Conservation (phyloP, 2,113 vertebrate genomes). For the Centropus bengalensis region DNA sequence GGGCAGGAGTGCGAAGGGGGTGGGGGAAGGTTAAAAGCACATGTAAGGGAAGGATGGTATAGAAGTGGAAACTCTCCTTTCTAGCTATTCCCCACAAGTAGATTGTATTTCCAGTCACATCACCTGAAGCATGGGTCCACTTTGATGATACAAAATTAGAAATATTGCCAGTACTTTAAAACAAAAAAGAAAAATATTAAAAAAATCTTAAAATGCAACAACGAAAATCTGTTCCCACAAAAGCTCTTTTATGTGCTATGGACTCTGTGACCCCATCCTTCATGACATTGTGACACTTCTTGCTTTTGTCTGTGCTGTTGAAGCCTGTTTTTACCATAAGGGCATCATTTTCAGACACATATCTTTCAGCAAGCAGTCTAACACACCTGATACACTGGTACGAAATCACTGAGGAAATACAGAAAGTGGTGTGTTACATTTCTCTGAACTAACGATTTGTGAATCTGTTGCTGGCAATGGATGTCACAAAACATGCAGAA, state of each 20-base stretch:
- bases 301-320: background rate
- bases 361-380: background rate
- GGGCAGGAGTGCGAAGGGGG: too few relatives aligned
- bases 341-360: background rate
- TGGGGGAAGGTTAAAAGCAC: background rate
- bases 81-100: background rate
- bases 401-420: constrained; percentile 9
- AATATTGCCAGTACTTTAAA: constrained; percentile 2
- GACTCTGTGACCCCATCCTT: background rate
- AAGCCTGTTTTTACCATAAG: background rate
- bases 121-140: background rate
- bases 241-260: background rate
- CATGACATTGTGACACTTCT: background rate
- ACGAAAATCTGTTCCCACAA: background rate
- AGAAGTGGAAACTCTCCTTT: background rate
- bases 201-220: background rate
- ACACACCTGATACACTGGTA: constrained; percentile 40
- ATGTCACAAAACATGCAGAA: constrained; percentile 7
- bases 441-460: background rate
- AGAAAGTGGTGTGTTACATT: background rate
- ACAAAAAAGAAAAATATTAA: background rate
- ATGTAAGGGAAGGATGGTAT: background rate
- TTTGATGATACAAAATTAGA: background rate
- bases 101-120: background rate
- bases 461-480: constrained; percentile 62